phyloP scores from a whole-genome alignment of 2,888 invertebrate genomes.

The Ichneumoninae sp. region DNA sequence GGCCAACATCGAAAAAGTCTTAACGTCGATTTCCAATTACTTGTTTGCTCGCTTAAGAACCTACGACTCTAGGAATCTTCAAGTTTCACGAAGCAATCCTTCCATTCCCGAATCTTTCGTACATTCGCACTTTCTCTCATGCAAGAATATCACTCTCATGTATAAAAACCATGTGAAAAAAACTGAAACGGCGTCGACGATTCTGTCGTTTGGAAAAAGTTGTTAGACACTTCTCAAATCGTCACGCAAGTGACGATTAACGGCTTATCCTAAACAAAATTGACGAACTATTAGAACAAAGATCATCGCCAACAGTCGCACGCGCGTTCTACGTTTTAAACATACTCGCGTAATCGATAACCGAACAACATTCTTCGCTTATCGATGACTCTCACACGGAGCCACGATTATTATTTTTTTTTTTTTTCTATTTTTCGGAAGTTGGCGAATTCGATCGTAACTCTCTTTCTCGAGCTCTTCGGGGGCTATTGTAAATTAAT shows the following conservation, averaged over 20 bases:
- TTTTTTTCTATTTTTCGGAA: slow-evolving; percentile 2
- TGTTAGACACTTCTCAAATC: slow-evolving; percentile 36
- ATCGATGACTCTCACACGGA: not conserved
- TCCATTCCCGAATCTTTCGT: slow-evolving; percentile 12
- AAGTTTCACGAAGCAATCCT: slow-evolving; percentile 36
- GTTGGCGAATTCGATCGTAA: slow-evolving; percentile 35
- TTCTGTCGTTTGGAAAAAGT: slow-evolving; percentile 71
- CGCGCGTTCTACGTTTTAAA: slow-evolving; percentile 34
- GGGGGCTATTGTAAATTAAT: slow-evolving; percentile 13
- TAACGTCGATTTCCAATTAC: slow-evolving; percentile 56
- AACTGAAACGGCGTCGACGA: slow-evolving; percentile 67
- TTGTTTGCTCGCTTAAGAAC: slow-evolving; percentile 33
- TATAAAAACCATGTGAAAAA: slow-evolving; percentile 73
- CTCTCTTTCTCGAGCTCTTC: not conserved
- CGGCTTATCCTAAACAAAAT: slow-evolving; percentile 63
- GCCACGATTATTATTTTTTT: not conserved
- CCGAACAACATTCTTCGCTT: slow-evolving; percentile 65
- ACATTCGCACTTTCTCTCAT: slow-evolving; percentile 25
- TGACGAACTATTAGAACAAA: slow-evolving; percentile 73
- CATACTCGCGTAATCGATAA: slow-evolving; percentile 64
- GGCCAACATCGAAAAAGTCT: slow-evolving; percentile 61
- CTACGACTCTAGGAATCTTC: slow-evolving; percentile 26
- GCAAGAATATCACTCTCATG: slow-evolving; percentile 48
- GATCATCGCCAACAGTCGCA: slow-evolving; percentile 65
- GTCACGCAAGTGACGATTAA: slow-evolving; percentile 30